Evolutionary conservation across 53 echinoderm and acorn worm genomes (phyloP).

Genomic region (Stichopus horrens): DNA sequence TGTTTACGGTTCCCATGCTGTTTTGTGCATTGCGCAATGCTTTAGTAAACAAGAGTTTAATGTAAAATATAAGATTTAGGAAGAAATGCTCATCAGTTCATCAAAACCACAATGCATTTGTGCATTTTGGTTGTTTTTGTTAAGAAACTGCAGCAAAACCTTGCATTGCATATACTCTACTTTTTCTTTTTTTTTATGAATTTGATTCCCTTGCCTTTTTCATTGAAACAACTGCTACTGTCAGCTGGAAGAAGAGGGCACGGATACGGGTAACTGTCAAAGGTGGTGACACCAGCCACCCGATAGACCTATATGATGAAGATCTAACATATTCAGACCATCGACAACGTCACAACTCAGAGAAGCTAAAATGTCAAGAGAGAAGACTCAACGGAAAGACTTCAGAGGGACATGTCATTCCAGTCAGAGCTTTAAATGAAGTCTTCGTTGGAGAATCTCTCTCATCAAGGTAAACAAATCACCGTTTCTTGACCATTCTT

Average conservation of each 20-base stretch:
- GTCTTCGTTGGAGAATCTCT: conserved; percentile 95
- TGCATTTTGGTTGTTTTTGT: not conserved
- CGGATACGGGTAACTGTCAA: conserved; percentile 86
- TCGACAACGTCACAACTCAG: conserved; percentile 56
- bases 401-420: conserved; percentile 56
- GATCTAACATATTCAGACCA: conserved; percentile 86
- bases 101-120: too few relatives aligned
- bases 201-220: not conserved
- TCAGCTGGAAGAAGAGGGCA: conserved; percentile 89
- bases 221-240: not conserved
- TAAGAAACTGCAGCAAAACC: not conserved
- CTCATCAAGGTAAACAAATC: conserved; percentile 74
- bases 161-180: not conserved
- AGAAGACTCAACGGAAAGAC: conserved; percentile 53
- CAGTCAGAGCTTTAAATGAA: conserved; percentile 88
- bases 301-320: conserved; percentile 91
- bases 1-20: too few relatives aligned
- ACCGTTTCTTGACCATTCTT: too few relatives aligned
- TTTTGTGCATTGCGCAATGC: too few relatives aligned
- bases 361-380: conserved; percentile 60
- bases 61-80: too few relatives aligned
- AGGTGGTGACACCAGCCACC: conserved; percentile 77
- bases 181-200: not conserved
- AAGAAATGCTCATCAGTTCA: too few relatives aligned
- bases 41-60: too few relatives aligned